Conservation (phyloP, 1,140 invertebrate species). For the Drosophila kurseongensis region DNA sequence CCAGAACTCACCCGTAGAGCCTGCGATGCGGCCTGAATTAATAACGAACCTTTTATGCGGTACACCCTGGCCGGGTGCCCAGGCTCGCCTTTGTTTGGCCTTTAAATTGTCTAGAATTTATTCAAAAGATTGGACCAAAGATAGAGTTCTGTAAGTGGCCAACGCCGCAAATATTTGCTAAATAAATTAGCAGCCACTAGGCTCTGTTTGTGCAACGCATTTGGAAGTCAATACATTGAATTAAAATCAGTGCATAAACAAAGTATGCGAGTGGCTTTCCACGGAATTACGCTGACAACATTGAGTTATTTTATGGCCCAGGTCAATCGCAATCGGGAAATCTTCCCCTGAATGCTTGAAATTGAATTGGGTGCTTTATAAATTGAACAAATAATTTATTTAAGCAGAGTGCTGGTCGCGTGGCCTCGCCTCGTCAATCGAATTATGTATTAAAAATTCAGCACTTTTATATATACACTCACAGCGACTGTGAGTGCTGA, state of each 20-base stretch:
- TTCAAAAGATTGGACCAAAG: constrained; percentile 47
- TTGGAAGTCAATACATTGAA: constrained; percentile 43
- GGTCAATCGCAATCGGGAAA: constrained; percentile 12
- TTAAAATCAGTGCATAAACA: constrained; percentile 48
- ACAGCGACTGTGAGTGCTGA: constrained; percentile 18
- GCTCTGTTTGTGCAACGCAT: not conserved
- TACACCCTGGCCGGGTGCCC: constrained; percentile 27
- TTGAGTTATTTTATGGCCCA: constrained; percentile 30
- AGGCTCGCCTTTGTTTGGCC: constrained; percentile 22
- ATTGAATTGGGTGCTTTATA: constrained; percentile 55
- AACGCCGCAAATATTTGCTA: constrained; percentile 62
- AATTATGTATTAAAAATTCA: constrained; percentile 25
- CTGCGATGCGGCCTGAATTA: constrained; percentile 67
- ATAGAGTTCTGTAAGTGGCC: constrained; percentile 27
- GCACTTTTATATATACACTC: constrained; percentile 2
- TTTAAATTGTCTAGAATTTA: constrained; percentile 71
- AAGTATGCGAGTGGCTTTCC: constrained; percentile 7
- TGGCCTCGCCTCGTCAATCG: constrained; percentile 17
- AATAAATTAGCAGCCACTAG: constrained; percentile 59
- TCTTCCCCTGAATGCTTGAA: constrained; percentile 18
- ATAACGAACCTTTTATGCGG: constrained; percentile 72
- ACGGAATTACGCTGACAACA: constrained; percentile 38
- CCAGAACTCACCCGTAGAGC: constrained; percentile 8
- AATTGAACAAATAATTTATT: constrained; percentile 37
- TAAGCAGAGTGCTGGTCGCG: constrained; percentile 13